Evolutionary conservation across 2,888 invertebrate species (phyloP), one percentile per base, ranked within the genome.

Genomic region (Coelinius sp.): DNA sequence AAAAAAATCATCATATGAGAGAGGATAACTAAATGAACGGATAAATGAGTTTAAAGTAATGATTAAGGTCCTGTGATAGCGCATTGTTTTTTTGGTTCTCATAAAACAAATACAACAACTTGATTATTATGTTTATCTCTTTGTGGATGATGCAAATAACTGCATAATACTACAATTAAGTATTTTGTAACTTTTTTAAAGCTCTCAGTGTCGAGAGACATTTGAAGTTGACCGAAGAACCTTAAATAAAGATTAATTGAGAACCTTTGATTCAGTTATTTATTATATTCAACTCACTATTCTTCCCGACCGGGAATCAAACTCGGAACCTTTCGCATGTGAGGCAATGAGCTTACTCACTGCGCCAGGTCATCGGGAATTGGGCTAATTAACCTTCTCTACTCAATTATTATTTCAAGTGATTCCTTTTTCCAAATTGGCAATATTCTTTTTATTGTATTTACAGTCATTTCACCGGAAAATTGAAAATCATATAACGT

Each of bases 151-250:
- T 41, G 41, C n/a, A 2, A 38, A 24, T 41, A 3, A 35, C 31
- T 35, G 35, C 59, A 59, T 53, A 24, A 56, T 68, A 56, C 53
- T 56, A 25, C 31, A 72, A 68, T 64, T 73, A 73, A 75, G 69
- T 70, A 80, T 83, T 83, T 81, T 81, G 81, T 81, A 84, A 82
- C 76, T 82, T 79, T 83, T 80, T 82, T 81, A 80, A 71, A 77
- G 73, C 77, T 71, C 74, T 77, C 67, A 73, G 73, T 71, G 75
- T 78, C 74, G 75, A 75, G 75, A 74, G 59, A 59, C 71, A 68
- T 81, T n/a, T 41, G 63, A 24, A 41, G 25, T 56, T 20, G 10
- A 56, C n/a, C 27, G 4, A 12, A 53, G 12, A 53, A 31, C 35
- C 35, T 59, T 17, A 35, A 59, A 59, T 59, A 59, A 59, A 59